Base-by-base conservation (phyloP, 1,140 invertebrate species). In the Lordiphosa stackelbergi region DNA sequence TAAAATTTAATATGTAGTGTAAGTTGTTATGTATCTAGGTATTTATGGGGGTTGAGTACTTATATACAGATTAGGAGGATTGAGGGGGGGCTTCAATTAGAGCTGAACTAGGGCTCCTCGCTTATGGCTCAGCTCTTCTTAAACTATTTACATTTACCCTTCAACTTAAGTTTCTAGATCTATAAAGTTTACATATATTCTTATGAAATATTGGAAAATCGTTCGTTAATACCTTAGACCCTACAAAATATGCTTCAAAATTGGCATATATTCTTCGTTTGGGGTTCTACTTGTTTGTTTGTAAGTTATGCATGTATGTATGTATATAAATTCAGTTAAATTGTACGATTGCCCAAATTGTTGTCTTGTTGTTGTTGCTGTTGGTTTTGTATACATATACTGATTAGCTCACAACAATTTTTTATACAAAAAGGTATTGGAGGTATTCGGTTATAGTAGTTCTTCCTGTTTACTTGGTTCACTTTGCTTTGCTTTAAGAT, bases 281-380 rank as follows among this genome's bases (percentile, higher is more conserved):
- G 31, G 35, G 28, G 41, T 53, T 63, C 16, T 35, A 63, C 63
- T 52, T 61, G 42, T 48, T 28, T 69, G 53, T 62, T 35, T 55
- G 11, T 35, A 36, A 42, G 22, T 42, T 63, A 45, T 19, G 19
- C 19, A 19, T 57, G 35, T 55, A 11, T 37, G 31, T 41, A 72
- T 85, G 71, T 85, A 85, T 85, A 75, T 85, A 85, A 81, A 85
- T 85, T 85, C 81, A 73, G 66, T 85, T 85, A 53, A 74, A 73
- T 85, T 85, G 71, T 85, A 85, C 68, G 72, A 79, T 85, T 85
- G 74, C 74, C 65, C 62, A 73, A 75, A 75, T 64, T 74, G 66
- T 74, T 57, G 57, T 59, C 28, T 28, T 46, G 31, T 64, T 62
- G 48, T 59, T 66, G 28, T 46, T 46, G 43, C 43, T 34, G 31